These are phyloP conservation scores for Eupelmus urozonus DNA, from an alignment of 2,888 invertebrate species.

Conservation along the genomic window DNA sequence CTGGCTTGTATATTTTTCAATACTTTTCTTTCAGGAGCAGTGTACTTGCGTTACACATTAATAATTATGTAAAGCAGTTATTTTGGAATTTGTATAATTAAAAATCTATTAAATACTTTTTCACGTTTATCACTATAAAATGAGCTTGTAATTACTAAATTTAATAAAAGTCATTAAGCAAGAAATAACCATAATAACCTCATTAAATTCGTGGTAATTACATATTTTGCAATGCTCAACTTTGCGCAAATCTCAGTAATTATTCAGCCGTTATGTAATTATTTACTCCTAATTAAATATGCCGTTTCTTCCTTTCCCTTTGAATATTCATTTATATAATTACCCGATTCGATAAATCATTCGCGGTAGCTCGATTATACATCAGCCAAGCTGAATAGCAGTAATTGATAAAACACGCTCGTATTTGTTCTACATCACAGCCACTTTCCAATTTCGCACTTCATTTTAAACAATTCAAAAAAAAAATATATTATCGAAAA, in stretches of 20 bases:
- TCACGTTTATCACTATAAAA: too few species aligned
- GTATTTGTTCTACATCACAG: too few species aligned
- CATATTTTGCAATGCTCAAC: not conserved
- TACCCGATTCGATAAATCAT: constrained; percentile 23
- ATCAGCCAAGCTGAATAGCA: not conserved
- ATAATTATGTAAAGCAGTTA: too few species aligned
- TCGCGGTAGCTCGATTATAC: constrained; percentile 8
- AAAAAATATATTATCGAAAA: not conserved
- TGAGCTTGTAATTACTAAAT: too few species aligned
- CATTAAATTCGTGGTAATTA: constrained; percentile 3
- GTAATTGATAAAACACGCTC: not conserved
- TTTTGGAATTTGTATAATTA: too few species aligned
- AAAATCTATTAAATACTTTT: too few species aligned
- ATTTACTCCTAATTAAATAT: constrained; percentile 20
- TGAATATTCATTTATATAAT: not conserved
- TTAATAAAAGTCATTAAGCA: too few species aligned
- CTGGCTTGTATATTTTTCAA: too few species aligned
- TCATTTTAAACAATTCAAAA: not conserved
- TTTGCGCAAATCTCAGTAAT: not conserved
- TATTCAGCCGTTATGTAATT: constrained; percentile 9
- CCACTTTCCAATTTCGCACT: too few species aligned
- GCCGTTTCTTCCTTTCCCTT: constrained; percentile 4
- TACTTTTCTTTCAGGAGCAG: too few species aligned
- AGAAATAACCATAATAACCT: constrained; percentile 9
- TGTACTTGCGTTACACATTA: too few species aligned